Base-by-base conservation (phyloP, 1,140 invertebrate species). In the Leptinotarsa defecta region DNA sequence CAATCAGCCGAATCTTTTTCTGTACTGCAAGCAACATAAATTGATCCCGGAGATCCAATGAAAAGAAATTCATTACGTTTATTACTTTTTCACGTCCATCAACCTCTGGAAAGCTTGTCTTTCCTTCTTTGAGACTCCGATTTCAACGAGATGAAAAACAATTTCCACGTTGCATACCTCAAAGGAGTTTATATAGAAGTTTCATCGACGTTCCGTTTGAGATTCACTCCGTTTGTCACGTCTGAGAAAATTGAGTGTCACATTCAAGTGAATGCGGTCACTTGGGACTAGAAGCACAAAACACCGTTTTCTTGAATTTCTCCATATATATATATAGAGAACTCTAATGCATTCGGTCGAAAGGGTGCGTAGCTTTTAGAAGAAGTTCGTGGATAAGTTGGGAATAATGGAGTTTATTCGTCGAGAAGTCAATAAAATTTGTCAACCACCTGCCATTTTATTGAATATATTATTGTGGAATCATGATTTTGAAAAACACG, bases 171-270 rank as follows among this genome's bases (percentile, higher is more conserved):
- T 57, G 52, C n/a, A 17, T 57, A 57, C 52, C 52, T 57, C 52
- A 15, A 57, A 57, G 52, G 52, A 57, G 4, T 57, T 57, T 57
- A 4, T n/a, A 57, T 57, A 57, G 52, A 43, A 43, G 52, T 57
- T 15, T 17, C 52, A 19, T 15, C n/a, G 52, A 57, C 52, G 52
- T 71, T 78, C n/a, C 52, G 52, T 62, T 75, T 71, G 43, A 43
- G 70, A 68, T 71, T 64, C 68, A 75, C 70, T 27, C 6, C 48
- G 70, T n/a, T 43, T 22, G 70, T 57, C 49, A 43, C 48, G 20
- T 71, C n/a, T 22, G 48, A 57, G 17, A 22, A 61, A 61, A 61
- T 61, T 62, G 52, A 71, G 70, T 57, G 48, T 62, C 20, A 71
- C 22, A 71, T 61, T 71, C 48, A 71, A 71, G 48, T 27, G 70